Conservation (phyloP, 2,888 invertebrate genomes). For the Eledona agricola region DNA sequence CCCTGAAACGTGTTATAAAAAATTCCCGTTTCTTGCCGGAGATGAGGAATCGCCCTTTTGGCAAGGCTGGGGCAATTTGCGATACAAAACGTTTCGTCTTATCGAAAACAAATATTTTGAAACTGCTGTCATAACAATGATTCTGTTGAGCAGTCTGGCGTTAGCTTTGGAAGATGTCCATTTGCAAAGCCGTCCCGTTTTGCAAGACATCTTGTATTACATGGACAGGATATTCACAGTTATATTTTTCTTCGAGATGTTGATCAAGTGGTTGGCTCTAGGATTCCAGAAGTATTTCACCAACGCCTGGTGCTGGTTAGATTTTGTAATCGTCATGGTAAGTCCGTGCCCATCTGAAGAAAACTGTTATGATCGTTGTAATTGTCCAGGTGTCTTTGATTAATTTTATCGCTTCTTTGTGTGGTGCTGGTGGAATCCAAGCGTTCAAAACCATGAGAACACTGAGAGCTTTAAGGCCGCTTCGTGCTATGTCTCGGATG, state of each 20-base stretch:
- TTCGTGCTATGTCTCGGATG: constrained; percentile 99
- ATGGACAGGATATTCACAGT: constrained; percentile 99
- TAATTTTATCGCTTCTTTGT: constrained; percentile 95
- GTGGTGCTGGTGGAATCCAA: constrained; percentile 96
- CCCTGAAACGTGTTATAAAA: constrained; percentile 86
- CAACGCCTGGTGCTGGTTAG: constrained; percentile 99
- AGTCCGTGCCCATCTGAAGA: constrained; percentile 56
- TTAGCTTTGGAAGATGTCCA: constrained; percentile 98
- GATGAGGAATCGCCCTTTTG: constrained; percentile 94
- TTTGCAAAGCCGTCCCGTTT: constrained; percentile 86
- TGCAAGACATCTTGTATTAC: constrained; percentile 93
- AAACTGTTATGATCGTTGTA: too few relatives aligned
- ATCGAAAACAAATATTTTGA: constrained; percentile 99
- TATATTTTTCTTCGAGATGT: constrained; percentile 98
- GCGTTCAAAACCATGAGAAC: constrained; percentile 99
- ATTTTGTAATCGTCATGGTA: constrained; percentile 98
- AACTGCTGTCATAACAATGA: constrained; percentile 98
- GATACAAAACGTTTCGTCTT: constrained; percentile 92
- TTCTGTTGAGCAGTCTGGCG: constrained; percentile 96
- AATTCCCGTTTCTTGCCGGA: constrained; percentile 88
- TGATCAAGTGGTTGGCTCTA: constrained; percentile 97
- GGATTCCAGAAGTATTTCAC: constrained; percentile 98
- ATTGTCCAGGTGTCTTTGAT: constrained; percentile 89
- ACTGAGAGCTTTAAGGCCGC: constrained; percentile 95
- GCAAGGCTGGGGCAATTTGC: constrained; percentile 92